Conservation (phyloP, 2,797 vertebrate species). For the Pagetopsis macropterus region DNA sequence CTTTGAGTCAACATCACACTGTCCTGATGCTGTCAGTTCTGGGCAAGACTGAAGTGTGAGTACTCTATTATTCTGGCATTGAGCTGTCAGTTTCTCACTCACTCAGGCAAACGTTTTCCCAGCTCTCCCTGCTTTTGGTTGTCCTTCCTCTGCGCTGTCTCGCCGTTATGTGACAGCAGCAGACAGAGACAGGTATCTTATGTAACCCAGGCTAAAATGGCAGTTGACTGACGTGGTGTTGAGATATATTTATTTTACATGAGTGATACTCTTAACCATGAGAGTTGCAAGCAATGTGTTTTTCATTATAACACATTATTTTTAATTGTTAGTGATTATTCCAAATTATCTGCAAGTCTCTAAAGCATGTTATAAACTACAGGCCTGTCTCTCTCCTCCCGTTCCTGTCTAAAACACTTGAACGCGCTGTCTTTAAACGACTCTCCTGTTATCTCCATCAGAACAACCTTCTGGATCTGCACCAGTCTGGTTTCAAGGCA, state of each 20-base stretch:
- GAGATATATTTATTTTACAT: background rate
- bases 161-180: slow-evolving; percentile 38
- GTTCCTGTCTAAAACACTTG: too few relatives aligned
- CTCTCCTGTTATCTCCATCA: too few relatives aligned
- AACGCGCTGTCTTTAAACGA: too few relatives aligned
- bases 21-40: slow-evolving; percentile 79
- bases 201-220: slow-evolving; percentile 32
- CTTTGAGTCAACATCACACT: slow-evolving; percentile 77
- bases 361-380: too few relatives aligned
- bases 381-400: too few relatives aligned
- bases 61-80: slow-evolving; percentile 74
- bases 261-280: too few relatives aligned
- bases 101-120: slow-evolving; percentile 45
- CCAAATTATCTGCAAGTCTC: too few relatives aligned
- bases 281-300: too few relatives aligned
- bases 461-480: too few relatives aligned
- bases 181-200: slow-evolving; percentile 28
- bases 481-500: too few relatives aligned
- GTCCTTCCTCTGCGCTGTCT: slow-evolving; percentile 36
- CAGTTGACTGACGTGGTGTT: slow-evolving; percentile 10
- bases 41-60: slow-evolving; percentile 68
- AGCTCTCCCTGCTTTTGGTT: slow-evolving; percentile 31
- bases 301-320: too few relatives aligned
- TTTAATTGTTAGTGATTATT: too few relatives aligned
- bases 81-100: slow-evolving; percentile 75